A percentile compares a stretch with the other conserved stretches of the same genome.
Evolutionary conservation across 2,888 invertebrate genomes (phyloP).

Genomic region (Polymixis flavicincta): DNA sequence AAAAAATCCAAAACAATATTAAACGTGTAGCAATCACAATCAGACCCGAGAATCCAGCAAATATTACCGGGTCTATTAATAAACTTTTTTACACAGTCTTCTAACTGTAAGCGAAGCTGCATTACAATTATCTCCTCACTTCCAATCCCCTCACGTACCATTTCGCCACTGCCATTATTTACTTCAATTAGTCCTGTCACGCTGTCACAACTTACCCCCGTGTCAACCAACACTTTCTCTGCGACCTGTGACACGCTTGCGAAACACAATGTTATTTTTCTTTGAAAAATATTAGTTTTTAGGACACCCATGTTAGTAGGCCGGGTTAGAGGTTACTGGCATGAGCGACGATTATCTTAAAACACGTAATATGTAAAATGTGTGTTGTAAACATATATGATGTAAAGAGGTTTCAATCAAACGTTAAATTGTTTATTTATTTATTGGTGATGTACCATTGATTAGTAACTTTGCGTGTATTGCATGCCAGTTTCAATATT

Average conservation of each 20-base stretch:
- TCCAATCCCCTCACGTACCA: conserved; percentile 48
- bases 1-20: neutral
- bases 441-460: conserved; percentile 26
- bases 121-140: conserved; percentile 25
- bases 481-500: conserved; percentile 18
- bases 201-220: conserved; percentile 38
- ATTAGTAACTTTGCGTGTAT: conserved; percentile 39
- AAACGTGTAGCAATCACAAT: neutral
- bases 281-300: conserved; percentile 81
- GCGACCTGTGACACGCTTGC: conserved; percentile 85
- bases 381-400: conserved; percentile 62
- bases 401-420: conserved; percentile 59
- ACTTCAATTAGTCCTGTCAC: conserved; percentile 52
- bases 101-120: neutral
- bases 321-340: conserved; percentile 75
- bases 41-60: neutral
- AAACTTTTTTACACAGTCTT: neutral
- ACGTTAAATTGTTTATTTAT: conserved; percentile 31
- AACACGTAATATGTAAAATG: conserved; percentile 65
- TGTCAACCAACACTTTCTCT: conserved; percentile 81
- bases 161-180: conserved; percentile 59
- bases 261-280: conserved; percentile 77
- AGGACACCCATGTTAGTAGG: conserved; percentile 74
- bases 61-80: neutral
- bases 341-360: conserved; percentile 52